A percentile compares a stretch with the other conserved stretches of the same genome.
phyloP scores from a whole-genome alignment of 2,888 invertebrate species.

The Candidula unifasciata region DNA sequence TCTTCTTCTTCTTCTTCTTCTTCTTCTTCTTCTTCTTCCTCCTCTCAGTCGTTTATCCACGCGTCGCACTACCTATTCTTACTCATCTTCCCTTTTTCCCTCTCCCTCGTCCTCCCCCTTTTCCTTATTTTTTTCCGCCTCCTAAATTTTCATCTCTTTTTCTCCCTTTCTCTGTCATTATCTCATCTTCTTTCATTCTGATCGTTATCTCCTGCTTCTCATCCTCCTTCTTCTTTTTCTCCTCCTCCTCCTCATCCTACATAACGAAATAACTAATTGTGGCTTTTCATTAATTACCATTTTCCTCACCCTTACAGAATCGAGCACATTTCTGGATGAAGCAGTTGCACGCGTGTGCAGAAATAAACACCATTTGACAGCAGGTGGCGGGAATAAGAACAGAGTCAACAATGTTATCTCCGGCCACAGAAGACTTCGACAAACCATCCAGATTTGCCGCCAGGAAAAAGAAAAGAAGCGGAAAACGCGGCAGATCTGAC shows the following conservation, averaged over 20 bases:
- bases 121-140: background rate
- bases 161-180: background rate
- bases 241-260: conserved; percentile 1
- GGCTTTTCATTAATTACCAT: too few species aligned
- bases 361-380: too few species aligned
- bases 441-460: conserved; percentile 19
- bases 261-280: too few species aligned
- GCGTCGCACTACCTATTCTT: too few species aligned
- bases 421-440: conserved; percentile 12
- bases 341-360: too few species aligned
- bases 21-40: background rate
- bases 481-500: conserved; percentile 69
- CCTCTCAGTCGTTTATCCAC: background rate
- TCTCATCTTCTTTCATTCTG: too few species aligned
- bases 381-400: background rate
- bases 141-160: background rate
- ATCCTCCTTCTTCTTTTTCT: background rate
- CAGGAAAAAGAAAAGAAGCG: conserved; percentile 64
- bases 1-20: background rate
- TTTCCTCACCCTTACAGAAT: too few species aligned
- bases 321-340: too few species aligned
- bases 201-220: background rate
- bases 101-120: background rate
- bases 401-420: background rate
- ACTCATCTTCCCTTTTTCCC: background rate